Evolutionary conservation across 2,888 invertebrate species (phyloP).

Genomic region (Heliconius ismenius): DNA sequence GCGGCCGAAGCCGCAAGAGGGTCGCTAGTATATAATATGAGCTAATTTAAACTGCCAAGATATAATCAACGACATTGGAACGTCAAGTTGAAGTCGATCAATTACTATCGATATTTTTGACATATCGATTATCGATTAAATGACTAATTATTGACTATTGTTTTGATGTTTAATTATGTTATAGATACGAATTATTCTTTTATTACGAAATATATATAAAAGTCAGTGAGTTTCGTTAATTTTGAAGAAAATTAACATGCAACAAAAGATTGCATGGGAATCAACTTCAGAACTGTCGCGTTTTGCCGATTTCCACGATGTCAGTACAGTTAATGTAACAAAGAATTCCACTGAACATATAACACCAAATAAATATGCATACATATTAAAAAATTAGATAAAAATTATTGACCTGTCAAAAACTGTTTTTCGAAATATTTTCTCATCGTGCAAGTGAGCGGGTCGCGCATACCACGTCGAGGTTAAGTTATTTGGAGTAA

Average conservation of each 20-base stretch:
- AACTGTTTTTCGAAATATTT: slow-evolving; percentile 12
- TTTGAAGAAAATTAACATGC: too few species aligned
- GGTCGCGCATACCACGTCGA: slow-evolving; percentile 23
- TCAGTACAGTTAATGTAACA: background rate
- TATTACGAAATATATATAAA: background rate
- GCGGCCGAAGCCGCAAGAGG: too few species aligned
- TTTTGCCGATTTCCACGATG: too few species aligned
- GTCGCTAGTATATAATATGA: background rate
- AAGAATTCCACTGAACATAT: background rate
- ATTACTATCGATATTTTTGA: slow-evolving; percentile 34
- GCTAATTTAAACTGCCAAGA: slow-evolving; percentile 70
- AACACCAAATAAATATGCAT: background rate
- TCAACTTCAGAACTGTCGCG: too few species aligned
- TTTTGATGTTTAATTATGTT: slow-evolving; percentile 9
- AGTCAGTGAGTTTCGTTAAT: background rate
- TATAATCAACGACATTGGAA: slow-evolving; percentile 75
- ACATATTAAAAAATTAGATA: too few species aligned
- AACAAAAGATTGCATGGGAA: too few species aligned
- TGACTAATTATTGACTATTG: slow-evolving; percentile 31
- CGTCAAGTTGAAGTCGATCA: slow-evolving; percentile 62
- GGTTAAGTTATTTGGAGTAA: slow-evolving; percentile 21
- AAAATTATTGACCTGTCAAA: slow-evolving; percentile 28
- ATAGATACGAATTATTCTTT: too few species aligned
- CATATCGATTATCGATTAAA: slow-evolving; percentile 30
- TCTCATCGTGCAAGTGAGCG: slow-evolving; percentile 28